These are phyloP conservation scores for Protaetia brevitarsis DNA, from an alignment of 1,140 invertebrate genomes.

Conservation along the genomic window DNA sequence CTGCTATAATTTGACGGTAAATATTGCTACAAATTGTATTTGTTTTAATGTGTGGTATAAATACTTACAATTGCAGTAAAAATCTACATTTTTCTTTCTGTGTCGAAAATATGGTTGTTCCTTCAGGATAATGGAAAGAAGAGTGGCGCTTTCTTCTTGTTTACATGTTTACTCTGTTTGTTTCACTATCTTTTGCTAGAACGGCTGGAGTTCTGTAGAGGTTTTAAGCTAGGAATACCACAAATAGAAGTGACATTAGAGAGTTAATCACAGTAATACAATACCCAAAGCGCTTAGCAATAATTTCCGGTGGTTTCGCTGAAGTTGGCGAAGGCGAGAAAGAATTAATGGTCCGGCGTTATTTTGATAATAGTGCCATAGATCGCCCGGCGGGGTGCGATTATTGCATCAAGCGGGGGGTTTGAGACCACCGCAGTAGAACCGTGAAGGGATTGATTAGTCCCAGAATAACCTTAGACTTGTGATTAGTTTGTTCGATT, in stretches of 20 bases:
- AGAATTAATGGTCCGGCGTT: conserved; percentile 28
- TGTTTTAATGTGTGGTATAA: too few species aligned
- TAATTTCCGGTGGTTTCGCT: conserved; percentile 14
- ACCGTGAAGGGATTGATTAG: conserved; percentile 23
- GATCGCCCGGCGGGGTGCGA: conserved; percentile 30
- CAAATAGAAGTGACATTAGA: background rate
- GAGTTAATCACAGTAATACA: conserved; percentile 2
- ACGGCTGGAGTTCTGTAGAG: too few species aligned
- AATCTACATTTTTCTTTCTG: too few species aligned
- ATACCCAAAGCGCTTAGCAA: background rate
- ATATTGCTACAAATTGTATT: too few species aligned
- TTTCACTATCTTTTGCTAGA: too few species aligned
- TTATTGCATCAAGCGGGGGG: conserved; percentile 27
- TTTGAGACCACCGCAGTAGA: conserved; percentile 29
- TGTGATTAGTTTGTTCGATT: conserved; percentile 8
- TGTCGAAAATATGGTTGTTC: too few species aligned
- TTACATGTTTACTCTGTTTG: too few species aligned
- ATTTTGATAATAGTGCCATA: conserved; percentile 31
- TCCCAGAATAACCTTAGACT: conserved; percentile 11
- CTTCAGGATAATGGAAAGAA: too few species aligned
- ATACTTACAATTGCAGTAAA: too few species aligned
- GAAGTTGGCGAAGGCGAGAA: conserved; percentile 25
- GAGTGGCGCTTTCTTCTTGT: too few species aligned
- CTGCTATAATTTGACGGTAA: too few species aligned
- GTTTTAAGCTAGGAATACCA: background rate